phyloP scores from a whole-genome alignment of 2,888 invertebrate species.

The Mechanitis messenoides region DNA sequence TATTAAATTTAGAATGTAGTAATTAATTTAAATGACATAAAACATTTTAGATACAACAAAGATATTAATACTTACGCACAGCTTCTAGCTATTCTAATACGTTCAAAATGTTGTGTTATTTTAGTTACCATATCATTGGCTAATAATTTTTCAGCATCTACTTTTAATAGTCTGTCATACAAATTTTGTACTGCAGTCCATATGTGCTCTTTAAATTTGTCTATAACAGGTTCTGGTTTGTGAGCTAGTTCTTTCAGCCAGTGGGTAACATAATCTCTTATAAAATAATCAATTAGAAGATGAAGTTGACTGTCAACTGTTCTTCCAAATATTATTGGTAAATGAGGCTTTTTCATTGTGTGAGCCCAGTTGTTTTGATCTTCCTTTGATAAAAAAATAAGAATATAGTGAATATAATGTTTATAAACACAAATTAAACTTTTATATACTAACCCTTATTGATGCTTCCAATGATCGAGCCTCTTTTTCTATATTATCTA shows the following conservation, averaged over 20 bases:
- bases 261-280: slow-evolving; percentile 86
- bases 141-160: slow-evolving; percentile 89
- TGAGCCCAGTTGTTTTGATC: slow-evolving; percentile 63
- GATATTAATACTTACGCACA: slow-evolving; percentile 79
- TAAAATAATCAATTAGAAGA: slow-evolving; percentile 86
- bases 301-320: slow-evolving; percentile 90
- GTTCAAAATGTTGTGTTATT: slow-evolving; percentile 90
- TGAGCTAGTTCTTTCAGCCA: slow-evolving; percentile 85
- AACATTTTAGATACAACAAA: too few relatives aligned
- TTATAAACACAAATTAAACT: background rate
- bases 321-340: slow-evolving; percentile 88
- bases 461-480: slow-evolving; percentile 77
- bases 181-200: slow-evolving; percentile 87
- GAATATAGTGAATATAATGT: slow-evolving; percentile 10
- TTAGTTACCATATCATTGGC: slow-evolving; percentile 88
- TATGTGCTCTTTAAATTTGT: slow-evolving; percentile 84
- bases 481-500: slow-evolving; percentile 79
- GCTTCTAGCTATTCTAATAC: slow-evolving; percentile 85
- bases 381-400: slow-evolving; percentile 44
- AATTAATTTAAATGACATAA: too few relatives aligned
- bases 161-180: slow-evolving; percentile 82
- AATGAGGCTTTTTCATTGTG: slow-evolving; percentile 68
- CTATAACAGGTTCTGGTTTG: slow-evolving; percentile 79
- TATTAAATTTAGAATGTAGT: too few relatives aligned
- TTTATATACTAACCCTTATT: slow-evolving; percentile 70